Conservation (phyloP, 2,797 vertebrate species). For the Setipinna tenuifilis region DNA sequence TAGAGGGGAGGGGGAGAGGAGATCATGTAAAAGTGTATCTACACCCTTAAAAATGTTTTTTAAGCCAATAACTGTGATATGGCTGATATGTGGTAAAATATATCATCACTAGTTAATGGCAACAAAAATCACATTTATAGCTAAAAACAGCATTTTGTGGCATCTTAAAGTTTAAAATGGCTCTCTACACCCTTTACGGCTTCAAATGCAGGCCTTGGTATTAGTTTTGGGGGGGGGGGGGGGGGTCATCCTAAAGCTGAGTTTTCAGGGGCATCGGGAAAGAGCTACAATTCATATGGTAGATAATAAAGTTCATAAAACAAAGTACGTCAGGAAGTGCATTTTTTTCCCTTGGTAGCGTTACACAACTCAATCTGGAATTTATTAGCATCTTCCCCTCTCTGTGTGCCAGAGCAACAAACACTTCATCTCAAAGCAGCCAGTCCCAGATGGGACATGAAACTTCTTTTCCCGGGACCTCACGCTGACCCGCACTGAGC, state of each 20-base stretch:
- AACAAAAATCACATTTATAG: no score
- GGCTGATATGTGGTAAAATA: no score
- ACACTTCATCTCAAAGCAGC: conserved; percentile 38
- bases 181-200: no score
- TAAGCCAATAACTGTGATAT: no score
- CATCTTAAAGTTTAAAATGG: no score
- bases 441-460: conserved; percentile 46
- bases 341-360: conserved; percentile 27
- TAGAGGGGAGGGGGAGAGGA: background rate
- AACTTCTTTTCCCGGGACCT: conserved; percentile 54
- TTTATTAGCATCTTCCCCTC: conserved; percentile 47
- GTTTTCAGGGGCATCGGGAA: conserved; percentile 29
- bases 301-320: conserved; percentile 50
- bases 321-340: conserved; percentile 39
- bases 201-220: no score
- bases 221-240: background rate
- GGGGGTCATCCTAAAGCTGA: background rate
- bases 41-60: no score
- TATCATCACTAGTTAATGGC: no score
- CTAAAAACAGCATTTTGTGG: no score
- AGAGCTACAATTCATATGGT: conserved; percentile 3
- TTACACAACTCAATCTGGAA: conserved; percentile 51
- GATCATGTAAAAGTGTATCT: conserved; percentile 34
- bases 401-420: conserved; percentile 25
- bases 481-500: conserved; percentile 28